Evolutionary conservation across 2,797 vertebrate genomes (phyloP).

Genomic region (Darevskia mixta): DNA sequence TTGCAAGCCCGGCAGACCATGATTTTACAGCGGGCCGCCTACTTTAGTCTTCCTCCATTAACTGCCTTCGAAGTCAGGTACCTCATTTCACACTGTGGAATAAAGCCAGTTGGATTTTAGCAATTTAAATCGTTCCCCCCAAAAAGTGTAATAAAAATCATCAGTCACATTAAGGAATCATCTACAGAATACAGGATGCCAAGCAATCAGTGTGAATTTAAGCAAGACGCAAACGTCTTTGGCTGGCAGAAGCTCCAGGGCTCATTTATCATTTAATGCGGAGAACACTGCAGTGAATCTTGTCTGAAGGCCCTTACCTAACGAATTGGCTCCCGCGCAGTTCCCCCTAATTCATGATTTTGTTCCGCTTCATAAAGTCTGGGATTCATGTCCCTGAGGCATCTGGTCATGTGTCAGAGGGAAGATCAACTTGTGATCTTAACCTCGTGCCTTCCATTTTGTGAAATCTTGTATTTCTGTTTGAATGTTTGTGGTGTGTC

Average conservation of each 20-base stretch:
- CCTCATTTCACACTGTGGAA: neutral
- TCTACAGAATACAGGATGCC: neutral
- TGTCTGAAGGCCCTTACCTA: slow-evolving; percentile 32
- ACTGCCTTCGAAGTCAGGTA: slow-evolving; percentile 19
- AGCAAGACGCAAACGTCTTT: neutral
- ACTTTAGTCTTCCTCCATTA: neutral
- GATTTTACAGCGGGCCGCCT: neutral
- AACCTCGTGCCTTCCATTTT: slow-evolving; percentile 12
- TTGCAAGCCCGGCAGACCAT: neutral
- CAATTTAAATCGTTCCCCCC: neutral
- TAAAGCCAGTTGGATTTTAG: neutral
- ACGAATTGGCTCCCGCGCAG: slow-evolving; percentile 26
- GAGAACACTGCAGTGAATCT: slow-evolving; percentile 35
- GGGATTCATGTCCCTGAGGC: slow-evolving; percentile 24
- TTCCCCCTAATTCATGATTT: slow-evolving; percentile 36
- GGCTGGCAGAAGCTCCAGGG: neutral
- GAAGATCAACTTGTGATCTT: slow-evolving; percentile 24
- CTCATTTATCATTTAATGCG: slow-evolving; percentile 42
- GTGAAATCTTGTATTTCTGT: neutral
- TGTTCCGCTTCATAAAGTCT: slow-evolving; percentile 33
- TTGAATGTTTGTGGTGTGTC: neutral
- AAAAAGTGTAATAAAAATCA: neutral
- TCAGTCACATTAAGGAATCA: neutral
- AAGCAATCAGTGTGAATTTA: slow-evolving; percentile 14
- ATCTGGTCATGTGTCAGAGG: slow-evolving; percentile 14